Conservation (phyloP, 2,797 vertebrate genomes). For the Podarcis siculus region DNA sequence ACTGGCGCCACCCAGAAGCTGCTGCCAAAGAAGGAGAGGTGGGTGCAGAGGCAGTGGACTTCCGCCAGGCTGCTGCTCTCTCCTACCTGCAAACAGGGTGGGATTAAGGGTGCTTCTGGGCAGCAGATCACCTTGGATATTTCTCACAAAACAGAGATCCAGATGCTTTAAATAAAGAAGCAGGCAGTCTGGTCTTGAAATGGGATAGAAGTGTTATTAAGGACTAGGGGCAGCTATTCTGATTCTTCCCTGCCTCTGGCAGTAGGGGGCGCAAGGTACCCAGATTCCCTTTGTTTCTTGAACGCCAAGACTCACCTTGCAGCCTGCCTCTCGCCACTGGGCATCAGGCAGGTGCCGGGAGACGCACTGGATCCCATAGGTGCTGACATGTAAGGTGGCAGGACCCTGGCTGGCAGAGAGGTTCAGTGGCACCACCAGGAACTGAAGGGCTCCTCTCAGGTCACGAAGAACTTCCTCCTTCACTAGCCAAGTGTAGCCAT, state of each 20-base stretch:
- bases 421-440: not conserved
- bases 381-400: constrained; percentile 79
- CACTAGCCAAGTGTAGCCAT: not conserved
- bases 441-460: not conserved
- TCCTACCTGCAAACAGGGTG: constrained; percentile 55
- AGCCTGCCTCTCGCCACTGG: not conserved
- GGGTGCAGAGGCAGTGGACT: constrained; percentile 86
- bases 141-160: too few relatives aligned
- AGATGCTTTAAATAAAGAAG: too few relatives aligned
- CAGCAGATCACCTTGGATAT: too few relatives aligned
- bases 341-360: not conserved
- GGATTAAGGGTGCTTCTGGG: too few relatives aligned
- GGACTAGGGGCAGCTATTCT: not conserved
- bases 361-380: constrained; percentile 77
- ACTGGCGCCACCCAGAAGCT: constrained; percentile 86
- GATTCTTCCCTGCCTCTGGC: too few relatives aligned
- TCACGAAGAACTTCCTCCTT: not conserved
- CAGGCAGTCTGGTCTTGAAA: too few relatives aligned
- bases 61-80: constrained; percentile 38
- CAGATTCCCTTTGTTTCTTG: too few relatives aligned
- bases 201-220: too few relatives aligned
- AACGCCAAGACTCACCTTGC: not conserved
- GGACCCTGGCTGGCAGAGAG: constrained; percentile 49
- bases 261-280: too few relatives aligned
- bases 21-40: constrained; percentile 84